A percentile compares a stretch with the other conserved stretches of the same genome.
Conservation (phyloP, 2,888 invertebrate genomes). For the Sphecodes monilicornis region DNA sequence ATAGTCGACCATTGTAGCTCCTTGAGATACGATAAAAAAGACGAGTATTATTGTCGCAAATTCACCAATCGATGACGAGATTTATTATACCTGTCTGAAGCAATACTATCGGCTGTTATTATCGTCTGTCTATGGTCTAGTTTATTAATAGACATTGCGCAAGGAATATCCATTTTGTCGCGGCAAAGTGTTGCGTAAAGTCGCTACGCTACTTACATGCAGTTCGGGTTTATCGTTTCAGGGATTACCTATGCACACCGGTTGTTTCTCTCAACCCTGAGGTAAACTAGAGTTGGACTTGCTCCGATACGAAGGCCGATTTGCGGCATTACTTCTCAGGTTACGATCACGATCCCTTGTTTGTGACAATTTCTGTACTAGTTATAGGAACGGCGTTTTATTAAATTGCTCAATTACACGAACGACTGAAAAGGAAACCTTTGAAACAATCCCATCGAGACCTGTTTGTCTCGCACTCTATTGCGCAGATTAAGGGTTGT, state of each 20-base stretch:
- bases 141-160: conserved; percentile 74
- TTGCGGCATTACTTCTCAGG: conserved; percentile 29
- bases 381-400: neutral
- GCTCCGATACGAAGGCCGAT: conserved; percentile 39
- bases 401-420: conserved; percentile 3
- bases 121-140: conserved; percentile 41
- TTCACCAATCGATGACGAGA: conserved; percentile 32
- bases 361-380: neutral
- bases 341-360: conserved; percentile 26
- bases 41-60: conserved; percentile 35
- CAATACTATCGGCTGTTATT: conserved; percentile 31
- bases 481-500: neutral
- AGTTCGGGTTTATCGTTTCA: conserved; percentile 63
- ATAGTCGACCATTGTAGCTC: neutral
- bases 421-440: conserved; percentile 8
- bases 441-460: neutral
- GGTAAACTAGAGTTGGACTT: conserved; percentile 35
- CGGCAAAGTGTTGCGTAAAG: conserved; percentile 69
- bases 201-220: conserved; percentile 65
- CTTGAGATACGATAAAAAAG: neutral
- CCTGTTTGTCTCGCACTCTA: conserved; percentile 26
- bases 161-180: conserved; percentile 64
- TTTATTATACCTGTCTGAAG: conserved; percentile 39
- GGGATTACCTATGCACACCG: conserved; percentile 39
- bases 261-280: conserved; percentile 39